Percentiles rank a stretch among this genome's conserved stretches.
Evolutionary conservation across 2,797 vertebrate genomes (phyloP).

Genomic region (Pseudopleuronectes americanus): DNA sequence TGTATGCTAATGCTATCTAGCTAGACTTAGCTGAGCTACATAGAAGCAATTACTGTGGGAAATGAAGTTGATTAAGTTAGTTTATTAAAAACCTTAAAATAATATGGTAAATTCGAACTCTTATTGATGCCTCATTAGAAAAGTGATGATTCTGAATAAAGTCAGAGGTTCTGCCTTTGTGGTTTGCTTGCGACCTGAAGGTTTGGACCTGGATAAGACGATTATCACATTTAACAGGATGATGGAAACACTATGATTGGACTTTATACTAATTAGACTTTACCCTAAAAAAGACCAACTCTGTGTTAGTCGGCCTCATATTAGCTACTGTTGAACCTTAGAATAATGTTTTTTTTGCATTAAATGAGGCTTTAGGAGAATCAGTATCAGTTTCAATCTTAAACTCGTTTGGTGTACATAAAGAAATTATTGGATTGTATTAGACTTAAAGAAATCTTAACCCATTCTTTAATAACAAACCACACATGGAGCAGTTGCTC

Average conservation of each 20-base stretch:
- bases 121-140: too few species aligned
- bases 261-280: background rate
- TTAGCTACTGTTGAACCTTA: background rate
- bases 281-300: background rate
- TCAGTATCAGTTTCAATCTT: background rate
- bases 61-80: too few species aligned
- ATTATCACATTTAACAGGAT: background rate
- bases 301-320: background rate
- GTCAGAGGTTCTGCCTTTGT: too few species aligned
- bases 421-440: background rate
- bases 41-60: too few species aligned
- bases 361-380: background rate
- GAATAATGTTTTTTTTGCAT: constrained; percentile 8
- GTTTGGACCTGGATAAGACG: too few species aligned
- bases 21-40: too few species aligned
- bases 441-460: constrained; percentile 9
- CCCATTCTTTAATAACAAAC: constrained; percentile 17
- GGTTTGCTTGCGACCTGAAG: too few species aligned
- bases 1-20: too few species aligned
- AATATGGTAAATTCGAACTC: too few species aligned
- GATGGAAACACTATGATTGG: too few species aligned
- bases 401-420: background rate
- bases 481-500: constrained; percentile 12
- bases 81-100: too few species aligned
- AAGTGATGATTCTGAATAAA: too few species aligned